phyloP scores from a whole-genome alignment of 1,140 invertebrate genomes.

The Aphis craccivora region DNA sequence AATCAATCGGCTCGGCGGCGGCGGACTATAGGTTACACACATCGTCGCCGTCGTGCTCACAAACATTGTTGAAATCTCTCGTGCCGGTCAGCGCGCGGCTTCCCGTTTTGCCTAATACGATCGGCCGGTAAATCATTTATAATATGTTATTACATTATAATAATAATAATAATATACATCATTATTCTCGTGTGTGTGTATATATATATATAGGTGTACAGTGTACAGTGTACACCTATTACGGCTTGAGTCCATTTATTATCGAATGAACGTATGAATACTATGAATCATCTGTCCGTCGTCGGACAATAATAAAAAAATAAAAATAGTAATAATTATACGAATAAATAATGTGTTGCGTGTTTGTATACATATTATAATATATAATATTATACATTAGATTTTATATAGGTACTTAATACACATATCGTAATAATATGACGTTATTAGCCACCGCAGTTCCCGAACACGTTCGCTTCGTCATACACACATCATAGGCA shows the following conservation, averaged over 20 bases:
- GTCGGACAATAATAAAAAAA: background rate
- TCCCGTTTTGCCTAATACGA: slow-evolving; percentile 51
- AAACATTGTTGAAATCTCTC: slow-evolving; percentile 33
- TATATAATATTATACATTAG: background rate
- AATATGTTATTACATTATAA: slow-evolving; percentile 26
- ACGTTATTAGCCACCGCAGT: background rate
- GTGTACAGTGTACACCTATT: background rate
- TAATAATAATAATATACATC: slow-evolving; percentile 24
- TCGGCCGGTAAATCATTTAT: slow-evolving; percentile 8
- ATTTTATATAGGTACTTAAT: background rate
- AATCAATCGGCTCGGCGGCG: slow-evolving; percentile 8
- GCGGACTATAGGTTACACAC: slow-evolving; percentile 7
- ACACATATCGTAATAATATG: background rate
- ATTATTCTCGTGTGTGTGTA: background rate
- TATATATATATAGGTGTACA: background rate
- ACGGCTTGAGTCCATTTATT: background rate
- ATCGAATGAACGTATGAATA: background rate
- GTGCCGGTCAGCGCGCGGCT: slow-evolving; percentile 34
- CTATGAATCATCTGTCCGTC: background rate
- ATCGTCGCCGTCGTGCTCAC: background rate
- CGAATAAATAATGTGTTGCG: slow-evolving; percentile 7
- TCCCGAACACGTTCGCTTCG: background rate
- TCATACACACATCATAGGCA: background rate
- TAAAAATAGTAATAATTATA: background rate
- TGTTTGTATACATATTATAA: background rate